Conservation (phyloP, 92 coral and sea anemone species). For the Montipora capitata region DNA sequence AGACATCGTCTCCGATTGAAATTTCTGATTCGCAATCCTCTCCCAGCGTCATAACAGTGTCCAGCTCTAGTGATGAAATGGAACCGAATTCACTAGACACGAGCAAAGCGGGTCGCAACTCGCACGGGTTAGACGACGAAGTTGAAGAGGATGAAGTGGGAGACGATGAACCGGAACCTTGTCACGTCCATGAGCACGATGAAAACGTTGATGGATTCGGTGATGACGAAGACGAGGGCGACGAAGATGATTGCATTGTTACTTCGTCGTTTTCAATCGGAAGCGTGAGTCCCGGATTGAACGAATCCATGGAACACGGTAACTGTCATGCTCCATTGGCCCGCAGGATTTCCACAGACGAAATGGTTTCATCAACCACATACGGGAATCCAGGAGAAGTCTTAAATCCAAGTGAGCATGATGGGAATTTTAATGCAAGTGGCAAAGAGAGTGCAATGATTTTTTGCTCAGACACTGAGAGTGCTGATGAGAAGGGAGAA, state of each 20-base stretch:
- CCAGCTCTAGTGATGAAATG: slow-evolving; percentile 99
- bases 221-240: slow-evolving; percentile 91
- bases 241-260: slow-evolving; percentile 89
- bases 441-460: slow-evolving; percentile 60
- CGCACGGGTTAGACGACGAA: slow-evolving; percentile 65
- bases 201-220: slow-evolving; percentile 81
- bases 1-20: slow-evolving; percentile 96
- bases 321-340: slow-evolving; percentile 21
- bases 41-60: slow-evolving; percentile 94
- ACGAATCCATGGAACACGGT: slow-evolving; percentile 66
- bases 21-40: slow-evolving; percentile 98
- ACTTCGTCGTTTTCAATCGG: slow-evolving; percentile 93
- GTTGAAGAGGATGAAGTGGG: slow-evolving; percentile 47
- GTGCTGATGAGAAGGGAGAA: slow-evolving; percentile 92
- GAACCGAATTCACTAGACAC: slow-evolving; percentile 86
- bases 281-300: slow-evolving; percentile 83
- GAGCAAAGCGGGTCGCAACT: slow-evolving; percentile 66
- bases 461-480: slow-evolving; percentile 89
- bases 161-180: slow-evolving; percentile 62
- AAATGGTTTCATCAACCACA: slow-evolving; percentile 84
- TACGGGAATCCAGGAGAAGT: slow-evolving; percentile 67
- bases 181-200: slow-evolving; percentile 62
- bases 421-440: slow-evolving; percentile 25
- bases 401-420: slow-evolving; percentile 17
- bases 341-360: slow-evolving; percentile 66